A percentile compares a stretch with the other conserved stretches of the same genome.
Evolutionary conservation across 2,113 vertebrate genomes (phyloP).

Genomic region (Pica pica): DNA sequence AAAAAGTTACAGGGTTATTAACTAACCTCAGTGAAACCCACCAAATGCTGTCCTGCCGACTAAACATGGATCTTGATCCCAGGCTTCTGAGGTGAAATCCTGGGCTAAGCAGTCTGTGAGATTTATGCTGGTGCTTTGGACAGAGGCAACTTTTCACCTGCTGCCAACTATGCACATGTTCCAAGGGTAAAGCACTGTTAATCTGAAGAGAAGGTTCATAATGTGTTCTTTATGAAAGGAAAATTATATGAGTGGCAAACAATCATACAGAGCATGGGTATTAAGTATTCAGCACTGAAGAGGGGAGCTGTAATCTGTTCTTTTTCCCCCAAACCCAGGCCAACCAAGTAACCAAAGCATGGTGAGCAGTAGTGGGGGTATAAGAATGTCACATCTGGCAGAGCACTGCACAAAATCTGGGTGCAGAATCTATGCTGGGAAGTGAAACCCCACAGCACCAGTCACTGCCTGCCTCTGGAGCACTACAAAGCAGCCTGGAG

Average conservation of each 20-base stretch:
- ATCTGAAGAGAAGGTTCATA: neutral
- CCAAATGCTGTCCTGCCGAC: neutral
- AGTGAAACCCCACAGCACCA: neutral
- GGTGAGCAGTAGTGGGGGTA: neutral
- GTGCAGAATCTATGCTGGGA: neutral
- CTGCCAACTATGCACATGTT: neutral
- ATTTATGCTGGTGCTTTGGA: neutral
- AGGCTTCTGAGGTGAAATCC: neutral
- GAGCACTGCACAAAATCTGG: neutral
- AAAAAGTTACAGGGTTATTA: neutral
- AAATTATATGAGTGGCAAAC: neutral
- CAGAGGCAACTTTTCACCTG: neutral
- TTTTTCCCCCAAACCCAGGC: neutral
- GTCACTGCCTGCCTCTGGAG: neutral
- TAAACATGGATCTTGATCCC: neutral
- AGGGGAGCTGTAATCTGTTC: neutral
- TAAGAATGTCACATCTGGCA: neutral
- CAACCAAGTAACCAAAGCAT: neutral
- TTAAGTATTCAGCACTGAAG: neutral
- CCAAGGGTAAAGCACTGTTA: neutral
- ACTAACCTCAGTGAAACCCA: neutral
- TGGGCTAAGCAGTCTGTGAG: neutral
- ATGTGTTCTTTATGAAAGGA: neutral
- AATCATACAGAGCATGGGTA: rapidly evolving
- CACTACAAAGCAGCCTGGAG: neutral